Evolutionary conservation across 2,888 invertebrate genomes (phyloP), one percentile per base, ranked within the genome.

Genomic region (Lepetodrilus schrolli): DNA sequence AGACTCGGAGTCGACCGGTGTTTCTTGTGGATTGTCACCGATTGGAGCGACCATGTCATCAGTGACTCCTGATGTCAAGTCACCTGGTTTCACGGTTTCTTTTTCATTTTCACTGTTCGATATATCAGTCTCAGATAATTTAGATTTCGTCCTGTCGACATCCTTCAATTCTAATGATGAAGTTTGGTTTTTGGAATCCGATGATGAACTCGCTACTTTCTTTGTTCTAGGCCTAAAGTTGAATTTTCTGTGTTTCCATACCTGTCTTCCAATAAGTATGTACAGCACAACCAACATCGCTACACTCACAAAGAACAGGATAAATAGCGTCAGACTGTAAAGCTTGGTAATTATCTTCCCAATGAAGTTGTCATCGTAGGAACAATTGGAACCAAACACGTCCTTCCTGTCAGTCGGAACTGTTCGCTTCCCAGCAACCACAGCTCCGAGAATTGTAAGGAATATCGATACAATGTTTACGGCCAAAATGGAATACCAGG

Each of bases 281-380:
- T 58, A 58, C n/a, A 58, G 30, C 17, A 58, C 58, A 26, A 58
- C 30, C 30, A 58, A 34, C 26, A 58, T 26, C 10, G 30, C 30
- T 0, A 58, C 58, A 17, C 30, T 30, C 30, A 58, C 58, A 17
- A 58, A 30, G 17, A 58, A 58, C 17, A 58, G 13, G 7, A 58
- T 10, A 7, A 58, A 58, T n/a, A 58, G 58, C 8, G 34, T 23
- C 30, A 26, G 30, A 30, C 58, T 58, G 58, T 58, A 58, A 13
- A 58, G 17, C 58, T 58, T 58, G 0, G 58, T 58, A 7, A 58
- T 58, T 4, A 34, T 26, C 13, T 23, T 58, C 30, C 58, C 58
- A 58, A 58, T 23, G 30, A 26, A 58, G 17, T 58, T 30, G 58
- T 58, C 58, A 17, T 58, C 58, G 17, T 58, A 58, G n/a, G 58